A percentile compares a stretch with the other conserved stretches of the same genome.
Conservation (phyloP, 2,888 invertebrate species). For the Sarcophaga carnaria region DNA sequence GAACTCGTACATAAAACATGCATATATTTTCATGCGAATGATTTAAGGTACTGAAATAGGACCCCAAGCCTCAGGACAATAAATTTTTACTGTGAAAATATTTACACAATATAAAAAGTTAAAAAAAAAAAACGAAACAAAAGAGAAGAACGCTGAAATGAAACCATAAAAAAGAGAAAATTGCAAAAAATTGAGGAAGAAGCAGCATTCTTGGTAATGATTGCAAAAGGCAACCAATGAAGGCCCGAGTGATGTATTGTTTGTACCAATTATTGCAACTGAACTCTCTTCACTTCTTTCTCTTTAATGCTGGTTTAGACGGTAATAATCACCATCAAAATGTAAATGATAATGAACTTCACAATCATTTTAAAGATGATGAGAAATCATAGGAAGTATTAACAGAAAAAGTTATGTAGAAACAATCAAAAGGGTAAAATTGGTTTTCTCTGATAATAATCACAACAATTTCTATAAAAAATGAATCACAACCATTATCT, state of each 20-base stretch:
- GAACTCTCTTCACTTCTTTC: no score
- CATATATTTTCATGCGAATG: constrained; percentile 36
- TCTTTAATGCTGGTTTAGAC: no score
- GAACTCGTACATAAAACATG: neutral
- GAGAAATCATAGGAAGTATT: no score
- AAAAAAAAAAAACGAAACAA: constrained; percentile 10
- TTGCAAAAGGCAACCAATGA: neutral
- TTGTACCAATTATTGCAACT: constrained; percentile 65
- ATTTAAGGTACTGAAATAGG: constrained; percentile 15
- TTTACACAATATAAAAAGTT: neutral
- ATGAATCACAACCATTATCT: neutral
- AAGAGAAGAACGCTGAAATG: no score
- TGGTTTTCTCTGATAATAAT: constrained; percentile 39
- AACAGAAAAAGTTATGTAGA: neutral
- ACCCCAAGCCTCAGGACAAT: constrained; percentile 31
- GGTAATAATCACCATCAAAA: neutral
- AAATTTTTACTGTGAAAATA: constrained; percentile 42
- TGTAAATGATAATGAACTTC: neutral
- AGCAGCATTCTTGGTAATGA: no score
- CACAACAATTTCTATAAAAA: constrained; percentile 1
- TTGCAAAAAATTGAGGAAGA: neutral
- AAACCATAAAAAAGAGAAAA: neutral
- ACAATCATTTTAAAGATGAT: no score
- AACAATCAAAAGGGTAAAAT: constrained; percentile 4
- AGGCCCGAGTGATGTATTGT: constrained; percentile 68